A percentile compares a stretch with the other conserved stretches of the same genome.
Conservation (phyloP, 2,113 vertebrate genomes). For the Camelus bactrianus region DNA sequence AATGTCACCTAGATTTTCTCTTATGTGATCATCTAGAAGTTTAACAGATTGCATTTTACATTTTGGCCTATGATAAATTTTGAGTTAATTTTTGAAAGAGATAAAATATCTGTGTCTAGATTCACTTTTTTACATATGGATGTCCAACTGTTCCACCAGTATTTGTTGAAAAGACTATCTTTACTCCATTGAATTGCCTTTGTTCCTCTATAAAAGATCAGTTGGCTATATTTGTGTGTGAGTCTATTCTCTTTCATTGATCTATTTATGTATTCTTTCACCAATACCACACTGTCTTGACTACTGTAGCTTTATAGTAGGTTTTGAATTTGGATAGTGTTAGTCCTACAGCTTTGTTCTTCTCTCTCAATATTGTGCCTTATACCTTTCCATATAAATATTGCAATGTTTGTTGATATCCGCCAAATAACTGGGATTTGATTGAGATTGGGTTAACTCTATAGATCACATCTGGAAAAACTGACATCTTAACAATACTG, state of each 20-base stretch:
- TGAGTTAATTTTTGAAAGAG: slow-evolving; percentile 2
- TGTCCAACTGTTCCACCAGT: neutral
- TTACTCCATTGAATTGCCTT: neutral
- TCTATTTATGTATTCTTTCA: neutral
- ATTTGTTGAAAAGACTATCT: neutral
- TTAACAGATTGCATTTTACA: neutral
- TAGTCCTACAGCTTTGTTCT: neutral
- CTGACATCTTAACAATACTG: neutral
- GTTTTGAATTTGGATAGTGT: neutral
- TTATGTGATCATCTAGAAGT: neutral
- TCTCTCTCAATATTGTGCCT: neutral
- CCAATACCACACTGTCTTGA: neutral
- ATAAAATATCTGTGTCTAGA: neutral
- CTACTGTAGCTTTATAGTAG: neutral
- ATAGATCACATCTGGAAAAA: neutral
- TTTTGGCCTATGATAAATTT: neutral
- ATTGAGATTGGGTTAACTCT: neutral
- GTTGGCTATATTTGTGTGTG: neutral
- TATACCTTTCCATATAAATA: neutral
- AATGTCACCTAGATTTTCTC: slow-evolving; percentile 6
- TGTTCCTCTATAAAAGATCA: neutral
- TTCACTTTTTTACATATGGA: neutral
- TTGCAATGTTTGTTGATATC: slow-evolving; percentile 6
- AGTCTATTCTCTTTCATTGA: neutral
- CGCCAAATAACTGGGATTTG: neutral